These are phyloP conservation scores for Sakesphorus luctuosus DNA, from an alignment of 2,113 vertebrate species.

Conservation along the genomic window DNA sequence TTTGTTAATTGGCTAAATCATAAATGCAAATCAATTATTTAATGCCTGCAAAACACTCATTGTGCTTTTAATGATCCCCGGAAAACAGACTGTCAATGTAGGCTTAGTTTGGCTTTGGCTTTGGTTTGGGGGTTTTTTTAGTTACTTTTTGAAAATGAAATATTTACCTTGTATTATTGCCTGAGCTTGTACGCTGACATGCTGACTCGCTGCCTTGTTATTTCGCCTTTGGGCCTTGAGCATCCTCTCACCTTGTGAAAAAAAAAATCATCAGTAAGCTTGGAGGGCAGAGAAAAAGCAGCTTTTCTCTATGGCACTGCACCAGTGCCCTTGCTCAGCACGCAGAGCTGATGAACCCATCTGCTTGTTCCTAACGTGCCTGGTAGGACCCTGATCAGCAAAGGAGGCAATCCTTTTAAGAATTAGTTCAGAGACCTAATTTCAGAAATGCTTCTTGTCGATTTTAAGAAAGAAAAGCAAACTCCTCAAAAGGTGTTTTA, in stretches of 20 bases:
- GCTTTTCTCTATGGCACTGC: background rate
- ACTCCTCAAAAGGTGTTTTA: background rate
- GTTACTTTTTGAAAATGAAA: background rate
- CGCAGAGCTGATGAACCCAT: accelerated
- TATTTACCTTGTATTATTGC: background rate
- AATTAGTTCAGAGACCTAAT: background rate
- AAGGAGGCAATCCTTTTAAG: background rate
- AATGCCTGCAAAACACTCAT: background rate
- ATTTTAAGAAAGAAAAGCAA: background rate
- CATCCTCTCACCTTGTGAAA: background rate
- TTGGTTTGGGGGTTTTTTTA: background rate
- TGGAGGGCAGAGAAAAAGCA: accelerated
- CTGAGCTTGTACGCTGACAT: background rate
- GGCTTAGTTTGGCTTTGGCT: background rate
- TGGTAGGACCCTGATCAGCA: background rate
- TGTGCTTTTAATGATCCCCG: background rate
- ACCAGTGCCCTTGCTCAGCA: background rate
- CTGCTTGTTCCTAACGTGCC: background rate
- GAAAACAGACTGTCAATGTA: background rate
- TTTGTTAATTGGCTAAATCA: background rate
- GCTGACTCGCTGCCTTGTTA: background rate
- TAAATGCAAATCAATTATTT: background rate
- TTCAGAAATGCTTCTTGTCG: background rate
- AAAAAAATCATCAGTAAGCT: background rate
- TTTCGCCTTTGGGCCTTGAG: background rate